These are phyloP conservation scores for Aplocera efformata DNA, from an alignment of 2,888 invertebrate species.

Conservation along the genomic window DNA sequence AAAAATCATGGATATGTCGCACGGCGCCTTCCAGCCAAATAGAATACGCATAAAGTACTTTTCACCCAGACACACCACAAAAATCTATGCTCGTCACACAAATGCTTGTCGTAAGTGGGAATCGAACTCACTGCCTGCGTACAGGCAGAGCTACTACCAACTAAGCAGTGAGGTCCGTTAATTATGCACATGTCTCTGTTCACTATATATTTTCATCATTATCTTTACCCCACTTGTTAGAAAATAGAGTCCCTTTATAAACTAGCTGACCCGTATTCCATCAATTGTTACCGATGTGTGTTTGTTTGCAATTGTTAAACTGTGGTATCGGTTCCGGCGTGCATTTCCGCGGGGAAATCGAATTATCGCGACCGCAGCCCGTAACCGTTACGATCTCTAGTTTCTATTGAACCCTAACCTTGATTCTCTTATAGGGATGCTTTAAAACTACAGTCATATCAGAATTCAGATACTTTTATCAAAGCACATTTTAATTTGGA, in stretches of 20 bases:
- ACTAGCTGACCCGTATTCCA: conserved; percentile 7
- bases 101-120: too few species aligned
- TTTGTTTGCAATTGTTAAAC: conserved; percentile 16
- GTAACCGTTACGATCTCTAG: conserved; percentile 33
- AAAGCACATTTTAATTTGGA: too few species aligned
- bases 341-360: conserved; percentile 30
- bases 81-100: too few species aligned
- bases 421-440: conserved; percentile 15
- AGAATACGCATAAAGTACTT: conserved; percentile 6
- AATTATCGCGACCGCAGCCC: conserved; percentile 26
- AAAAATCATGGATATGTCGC: too few species aligned
- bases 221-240: background rate
- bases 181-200: too few species aligned
- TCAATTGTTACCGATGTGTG: conserved; percentile 10
- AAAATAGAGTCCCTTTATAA: background rate
- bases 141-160: too few species aligned
- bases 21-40: too few species aligned
- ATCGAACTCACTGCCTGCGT: too few species aligned
- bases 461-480: too few species aligned
- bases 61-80: too few species aligned
- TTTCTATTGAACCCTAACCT: conserved; percentile 32
- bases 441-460: too few species aligned
- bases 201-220: background rate
- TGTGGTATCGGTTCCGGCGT: conserved; percentile 25
- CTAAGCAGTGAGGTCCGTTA: too few species aligned